Conservation (phyloP, 2,113 vertebrate species). For the Nycticebus coucang region DNA sequence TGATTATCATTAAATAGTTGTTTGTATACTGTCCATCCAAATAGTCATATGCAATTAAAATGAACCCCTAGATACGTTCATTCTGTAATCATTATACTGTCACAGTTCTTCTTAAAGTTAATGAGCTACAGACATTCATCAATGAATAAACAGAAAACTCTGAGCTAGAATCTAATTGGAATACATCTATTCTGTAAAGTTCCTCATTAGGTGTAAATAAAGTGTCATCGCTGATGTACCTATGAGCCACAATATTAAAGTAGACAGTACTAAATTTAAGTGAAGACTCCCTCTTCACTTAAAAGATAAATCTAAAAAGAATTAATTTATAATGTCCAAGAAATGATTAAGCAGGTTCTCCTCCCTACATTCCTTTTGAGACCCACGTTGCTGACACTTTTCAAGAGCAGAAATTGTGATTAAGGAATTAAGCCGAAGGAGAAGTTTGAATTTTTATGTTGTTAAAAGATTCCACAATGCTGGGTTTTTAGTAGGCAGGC, state of each 20-base stretch:
- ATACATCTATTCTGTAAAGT: conserved; percentile 11
- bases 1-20: not conserved
- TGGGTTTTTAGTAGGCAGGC: not conserved
- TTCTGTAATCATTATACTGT: not conserved
- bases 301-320: conserved; percentile 14
- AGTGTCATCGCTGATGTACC: not conserved
- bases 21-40: conserved; percentile 38
- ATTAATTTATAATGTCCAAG: not conserved
- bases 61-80: conserved; percentile 9
- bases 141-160: conserved; percentile 5
- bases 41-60: conserved; percentile 44
- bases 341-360: not conserved
- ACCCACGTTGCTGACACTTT: not conserved
- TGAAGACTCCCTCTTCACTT: not conserved
- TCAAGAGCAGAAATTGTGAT: not conserved
- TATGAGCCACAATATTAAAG: not conserved
- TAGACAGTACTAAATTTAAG: not conserved
- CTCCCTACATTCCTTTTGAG: not conserved
- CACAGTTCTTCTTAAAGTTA: not conserved
- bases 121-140: not conserved
- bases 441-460: not conserved
- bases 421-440: not conserved
- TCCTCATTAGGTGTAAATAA: not conserved
- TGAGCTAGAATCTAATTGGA: not conserved
- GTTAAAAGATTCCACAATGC: not conserved